Percentiles rank a stretch among this genome's conserved stretches.
phyloP scores from a whole-genome alignment of 2,113 vertebrate species.

The Pleuronectes platessa region DNA sequence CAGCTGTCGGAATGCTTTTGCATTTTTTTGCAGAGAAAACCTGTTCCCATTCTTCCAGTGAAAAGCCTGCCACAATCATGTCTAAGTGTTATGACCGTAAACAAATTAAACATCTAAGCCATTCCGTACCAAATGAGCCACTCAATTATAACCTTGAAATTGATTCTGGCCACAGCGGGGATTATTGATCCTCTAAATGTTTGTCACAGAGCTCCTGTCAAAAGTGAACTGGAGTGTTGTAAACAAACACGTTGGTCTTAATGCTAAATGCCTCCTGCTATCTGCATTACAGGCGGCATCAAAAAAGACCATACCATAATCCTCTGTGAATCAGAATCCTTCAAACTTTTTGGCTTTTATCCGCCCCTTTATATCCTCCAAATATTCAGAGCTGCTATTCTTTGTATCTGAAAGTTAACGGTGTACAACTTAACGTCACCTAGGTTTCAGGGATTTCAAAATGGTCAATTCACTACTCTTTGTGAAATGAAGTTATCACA shows the following conservation, averaged over 20 bases:
- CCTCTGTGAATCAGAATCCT: conserved; percentile 19
- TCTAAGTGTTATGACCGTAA: conserved; percentile 72
- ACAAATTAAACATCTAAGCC: conserved; percentile 78
- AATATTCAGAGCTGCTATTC: neutral
- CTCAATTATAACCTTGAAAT: conserved; percentile 81
- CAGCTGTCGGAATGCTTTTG: conserved; percentile 77
- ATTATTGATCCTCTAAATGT: conserved; percentile 79
- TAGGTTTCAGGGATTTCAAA: conserved; percentile 52
- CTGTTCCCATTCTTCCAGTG: conserved; percentile 64
- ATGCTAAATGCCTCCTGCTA: conserved; percentile 16
- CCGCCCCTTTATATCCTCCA: neutral
- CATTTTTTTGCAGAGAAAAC: conserved; percentile 64
- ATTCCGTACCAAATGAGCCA: conserved; percentile 72
- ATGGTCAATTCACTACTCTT: conserved; percentile 43
- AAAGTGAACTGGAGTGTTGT: conserved; percentile 57
- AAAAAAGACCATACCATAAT: conserved; percentile 27
- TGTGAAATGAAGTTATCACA: conserved; percentile 69
- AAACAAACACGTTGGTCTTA: conserved; percentile 49
- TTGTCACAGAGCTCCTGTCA: conserved; percentile 67
- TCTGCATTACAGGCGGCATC: conserved; percentile 36
- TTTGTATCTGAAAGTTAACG: conserved; percentile 10
- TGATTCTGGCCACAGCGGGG: conserved; percentile 77
- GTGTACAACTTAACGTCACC: conserved; percentile 23
- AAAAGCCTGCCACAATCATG: conserved; percentile 68
- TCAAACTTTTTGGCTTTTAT: conserved; percentile 37